A percentile compares a stretch with the other conserved stretches of the same genome.
phyloP scores from a whole-genome alignment of 23 tunicate genomes.

The Styela plicata region DNA sequence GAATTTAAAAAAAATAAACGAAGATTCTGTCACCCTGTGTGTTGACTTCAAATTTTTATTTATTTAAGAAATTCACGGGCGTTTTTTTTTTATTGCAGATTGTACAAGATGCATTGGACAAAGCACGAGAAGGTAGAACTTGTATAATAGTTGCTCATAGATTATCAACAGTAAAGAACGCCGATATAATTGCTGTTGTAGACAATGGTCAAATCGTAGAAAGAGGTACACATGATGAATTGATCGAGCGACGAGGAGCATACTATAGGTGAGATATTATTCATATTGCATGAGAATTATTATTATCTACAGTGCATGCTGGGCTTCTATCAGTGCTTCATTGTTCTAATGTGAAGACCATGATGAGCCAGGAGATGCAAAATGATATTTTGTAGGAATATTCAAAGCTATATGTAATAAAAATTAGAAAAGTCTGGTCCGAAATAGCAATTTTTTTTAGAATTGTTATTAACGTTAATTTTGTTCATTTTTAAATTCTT shows the following conservation, averaged over 20 bases:
- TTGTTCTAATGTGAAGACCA: too few relatives aligned
- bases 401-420: background rate
- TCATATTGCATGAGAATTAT: background rate
- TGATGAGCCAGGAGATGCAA: background rate
- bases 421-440: background rate
- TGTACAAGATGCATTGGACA: slow-evolving; percentile 90
- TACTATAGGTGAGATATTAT: slow-evolving; percentile 50
- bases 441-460: background rate
- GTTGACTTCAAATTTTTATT: too few relatives aligned
- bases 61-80: too few relatives aligned
- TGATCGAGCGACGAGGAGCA: slow-evolving; percentile 59
- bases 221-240: slow-evolving; percentile 86
- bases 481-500: too few relatives aligned
- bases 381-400: too few relatives aligned
- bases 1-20: too few relatives aligned
- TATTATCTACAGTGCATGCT: too few relatives aligned
- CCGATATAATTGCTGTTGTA: slow-evolving; percentile 89
- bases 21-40: too few relatives aligned
- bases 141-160: slow-evolving; percentile 92
- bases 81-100: too few relatives aligned
- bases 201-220: slow-evolving; percentile 79
- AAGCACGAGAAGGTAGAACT: slow-evolving; percentile 83
- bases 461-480: background rate
- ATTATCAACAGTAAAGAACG: slow-evolving; percentile 82
- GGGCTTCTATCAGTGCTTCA: too few relatives aligned